A percentile compares a stretch with the other conserved stretches of the same genome.
phyloP scores from a whole-genome alignment of 2,797 vertebrate genomes.

The Psittacula derbiana region DNA sequence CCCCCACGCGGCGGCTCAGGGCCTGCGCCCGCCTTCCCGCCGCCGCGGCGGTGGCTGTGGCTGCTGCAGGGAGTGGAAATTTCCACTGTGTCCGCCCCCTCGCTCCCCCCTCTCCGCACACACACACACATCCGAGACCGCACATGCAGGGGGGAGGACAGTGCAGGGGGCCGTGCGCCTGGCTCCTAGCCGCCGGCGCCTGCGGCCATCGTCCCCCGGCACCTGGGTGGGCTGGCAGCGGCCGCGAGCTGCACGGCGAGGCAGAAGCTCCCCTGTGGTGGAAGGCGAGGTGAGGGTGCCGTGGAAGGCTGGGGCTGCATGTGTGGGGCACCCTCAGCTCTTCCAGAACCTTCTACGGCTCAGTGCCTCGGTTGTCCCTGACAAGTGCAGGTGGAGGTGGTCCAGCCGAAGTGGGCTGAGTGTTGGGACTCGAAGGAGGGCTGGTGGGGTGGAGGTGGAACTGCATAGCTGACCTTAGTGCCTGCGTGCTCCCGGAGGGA shows the following conservation, averaged over 20 bases:
- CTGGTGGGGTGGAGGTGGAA: fast-evolving
- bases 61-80: slow-evolving; percentile 62
- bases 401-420: fast-evolving
- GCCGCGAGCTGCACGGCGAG: not conserved
- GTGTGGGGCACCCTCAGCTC: not conserved
- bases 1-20: not conserved
- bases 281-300: not conserved
- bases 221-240: not conserved
- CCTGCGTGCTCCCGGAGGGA: fast-evolving
- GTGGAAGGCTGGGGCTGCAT: fast-evolving
- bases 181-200: not conserved
- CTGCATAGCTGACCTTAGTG: fast-evolving
- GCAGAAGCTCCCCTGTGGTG: not conserved
- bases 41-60: not conserved
- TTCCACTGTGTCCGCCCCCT: slow-evolving; percentile 38
- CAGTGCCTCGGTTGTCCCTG: fast-evolving
- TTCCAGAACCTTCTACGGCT: not conserved
- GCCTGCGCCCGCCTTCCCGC: not conserved
- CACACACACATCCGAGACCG: not conserved
- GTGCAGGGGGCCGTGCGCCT: not conserved
- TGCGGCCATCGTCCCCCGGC: not conserved
- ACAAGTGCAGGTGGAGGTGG: not conserved
- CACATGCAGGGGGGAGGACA: not conserved
- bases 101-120: not conserved
- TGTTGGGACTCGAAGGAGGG: not conserved